A percentile compares a stretch with the other conserved stretches of the same genome.
These are phyloP conservation scores for Vimba vimba DNA, from an alignment of 2,113 vertebrate species.

Conservation along the genomic window DNA sequence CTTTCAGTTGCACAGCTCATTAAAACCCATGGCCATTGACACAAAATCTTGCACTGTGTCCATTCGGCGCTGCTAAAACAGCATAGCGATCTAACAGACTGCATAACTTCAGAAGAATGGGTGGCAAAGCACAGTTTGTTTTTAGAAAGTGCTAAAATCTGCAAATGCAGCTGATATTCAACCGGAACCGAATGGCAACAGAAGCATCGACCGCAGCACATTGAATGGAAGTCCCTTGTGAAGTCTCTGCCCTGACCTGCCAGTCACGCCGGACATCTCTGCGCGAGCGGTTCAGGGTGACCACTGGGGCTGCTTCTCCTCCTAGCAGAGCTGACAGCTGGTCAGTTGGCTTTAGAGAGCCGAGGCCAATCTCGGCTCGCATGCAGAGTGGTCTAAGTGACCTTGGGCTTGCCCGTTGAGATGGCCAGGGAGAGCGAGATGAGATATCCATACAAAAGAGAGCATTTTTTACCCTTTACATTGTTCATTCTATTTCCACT, in stretches of 20 bases:
- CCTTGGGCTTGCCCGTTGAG: conserved; percentile 52
- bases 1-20: conserved; percentile 31
- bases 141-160: background rate
- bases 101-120: conserved; percentile 17
- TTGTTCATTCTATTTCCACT: conserved; percentile 39
- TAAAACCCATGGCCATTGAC: conserved; percentile 45
- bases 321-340: conserved; percentile 52
- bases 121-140: conserved; percentile 4
- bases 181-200: background rate
- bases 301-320: conserved; percentile 48
- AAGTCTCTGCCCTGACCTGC: conserved; percentile 39
- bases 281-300: conserved; percentile 36
- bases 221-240: conserved; percentile 32
- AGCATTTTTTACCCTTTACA: background rate
- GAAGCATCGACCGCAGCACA: conserved; percentile 14
- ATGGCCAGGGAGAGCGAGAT: conserved; percentile 5
- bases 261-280: conserved; percentile 42
- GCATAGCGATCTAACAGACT: conserved; percentile 19
- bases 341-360: conserved; percentile 50
- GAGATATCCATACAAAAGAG: conserved; percentile 38
- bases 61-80: conserved; percentile 1
- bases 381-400: conserved; percentile 53
- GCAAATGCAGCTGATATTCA: conserved; percentile 18
- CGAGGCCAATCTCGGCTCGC: conserved; percentile 30
- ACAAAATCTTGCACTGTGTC: conserved; percentile 23